Conservation (phyloP, 1,140 invertebrate species). For the Zaprionus lachaisei region DNA sequence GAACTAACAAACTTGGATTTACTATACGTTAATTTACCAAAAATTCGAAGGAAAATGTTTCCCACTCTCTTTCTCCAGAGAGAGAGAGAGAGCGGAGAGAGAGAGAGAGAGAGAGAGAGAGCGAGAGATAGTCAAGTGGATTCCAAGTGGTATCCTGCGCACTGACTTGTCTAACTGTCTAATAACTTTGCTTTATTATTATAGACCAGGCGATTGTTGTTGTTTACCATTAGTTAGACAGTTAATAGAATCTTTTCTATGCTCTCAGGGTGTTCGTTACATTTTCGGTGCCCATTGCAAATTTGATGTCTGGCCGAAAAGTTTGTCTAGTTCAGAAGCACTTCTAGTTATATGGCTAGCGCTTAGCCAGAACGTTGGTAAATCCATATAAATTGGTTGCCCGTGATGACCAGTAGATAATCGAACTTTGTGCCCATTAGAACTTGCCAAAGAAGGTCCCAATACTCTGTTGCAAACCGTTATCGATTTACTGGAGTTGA, state of each 20-base stretch:
- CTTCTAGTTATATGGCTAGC: constrained; percentile 61
- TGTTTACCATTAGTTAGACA: constrained; percentile 61
- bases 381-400: constrained; percentile 71
- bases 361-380: constrained; percentile 30
- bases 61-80: not conserved
- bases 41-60: not conserved
- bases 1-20: constrained; percentile 2
- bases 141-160: constrained; percentile 7
- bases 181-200: constrained; percentile 78
- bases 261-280: constrained; percentile 56
- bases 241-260: constrained; percentile 64
- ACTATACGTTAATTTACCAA: not conserved
- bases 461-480: constrained; percentile 1
- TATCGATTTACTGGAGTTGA: constrained; percentile 8
- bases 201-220: constrained; percentile 53
- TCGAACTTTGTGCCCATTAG: constrained; percentile 59
- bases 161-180: constrained; percentile 42
- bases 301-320: constrained; percentile 55
- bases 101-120: no score
- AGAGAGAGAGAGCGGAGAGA: no score
- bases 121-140: not conserved
- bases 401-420: constrained; percentile 15
- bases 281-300: constrained; percentile 42
- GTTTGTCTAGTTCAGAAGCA: constrained; percentile 43
- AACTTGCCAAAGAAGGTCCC: constrained; percentile 39